Evolutionary conservation across 2,113 vertebrate genomes (phyloP).

Genomic region (Semicossyphus pulcher): DNA sequence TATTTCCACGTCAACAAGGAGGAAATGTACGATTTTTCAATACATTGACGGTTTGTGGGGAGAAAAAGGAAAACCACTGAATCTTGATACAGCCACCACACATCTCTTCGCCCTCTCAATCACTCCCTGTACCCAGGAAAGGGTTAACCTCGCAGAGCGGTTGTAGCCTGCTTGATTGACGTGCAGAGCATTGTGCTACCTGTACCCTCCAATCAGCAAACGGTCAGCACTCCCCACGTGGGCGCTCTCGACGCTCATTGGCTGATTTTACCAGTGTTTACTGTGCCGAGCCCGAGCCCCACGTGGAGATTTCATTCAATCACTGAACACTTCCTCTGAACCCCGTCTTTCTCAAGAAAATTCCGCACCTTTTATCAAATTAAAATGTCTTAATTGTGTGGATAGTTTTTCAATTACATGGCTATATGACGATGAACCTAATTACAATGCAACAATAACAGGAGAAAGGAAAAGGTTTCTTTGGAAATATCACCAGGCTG

Average conservation of each 20-base stretch:
- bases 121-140: conserved; percentile 67
- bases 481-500: conserved; percentile 47
- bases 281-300: conserved; percentile 82
- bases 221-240: conserved; percentile 80
- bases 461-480: conserved; percentile 11
- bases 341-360: conserved; percentile 46
- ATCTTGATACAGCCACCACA: conserved; percentile 71
- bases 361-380: conserved; percentile 46
- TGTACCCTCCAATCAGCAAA: conserved; percentile 74
- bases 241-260: conserved; percentile 72
- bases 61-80: conserved; percentile 71
- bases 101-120: conserved; percentile 59
- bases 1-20: conserved; percentile 48
- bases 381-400: conserved; percentile 7
- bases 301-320: conserved; percentile 89
- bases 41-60: conserved; percentile 57
- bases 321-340: conserved; percentile 77
- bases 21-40: conserved; percentile 42
- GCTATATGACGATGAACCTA: not conserved
- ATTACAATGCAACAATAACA: conserved; percentile 15
- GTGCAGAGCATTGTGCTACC: conserved; percentile 55
- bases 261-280: conserved; percentile 75
- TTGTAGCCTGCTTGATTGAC: conserved; percentile 80
- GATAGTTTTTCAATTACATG: conserved; percentile 14
- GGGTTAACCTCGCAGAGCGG: conserved; percentile 77